A percentile compares a stretch with the other conserved stretches of the same genome.
These are phyloP conservation scores for Nycticebus coucang DNA, from an alignment of 2,113 vertebrate genomes.

Conservation along the genomic window DNA sequence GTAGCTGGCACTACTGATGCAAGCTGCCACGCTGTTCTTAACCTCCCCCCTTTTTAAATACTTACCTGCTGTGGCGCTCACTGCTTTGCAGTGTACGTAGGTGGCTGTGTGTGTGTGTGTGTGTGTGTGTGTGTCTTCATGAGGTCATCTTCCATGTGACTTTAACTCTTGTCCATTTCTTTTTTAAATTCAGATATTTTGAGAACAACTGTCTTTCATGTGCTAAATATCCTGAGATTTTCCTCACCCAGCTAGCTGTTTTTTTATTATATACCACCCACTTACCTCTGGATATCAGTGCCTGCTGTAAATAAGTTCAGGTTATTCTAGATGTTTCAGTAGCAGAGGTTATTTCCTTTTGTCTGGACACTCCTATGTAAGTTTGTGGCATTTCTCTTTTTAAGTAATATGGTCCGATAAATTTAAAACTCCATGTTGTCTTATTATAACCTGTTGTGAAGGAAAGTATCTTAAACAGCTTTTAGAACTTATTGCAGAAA, in stretches of 20 bases:
- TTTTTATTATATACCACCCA: not conserved
- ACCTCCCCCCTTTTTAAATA: not conserved
- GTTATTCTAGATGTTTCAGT: not conserved
- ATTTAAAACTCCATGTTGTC: not conserved
- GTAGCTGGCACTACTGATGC: too few relatives aligned
- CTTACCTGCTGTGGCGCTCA: not conserved
- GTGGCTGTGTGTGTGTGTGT: not conserved
- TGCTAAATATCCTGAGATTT: conserved; percentile 10
- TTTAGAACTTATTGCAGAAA: not conserved
- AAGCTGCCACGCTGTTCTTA: too few relatives aligned
- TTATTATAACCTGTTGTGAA: not conserved
- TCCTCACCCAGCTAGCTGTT: not conserved
- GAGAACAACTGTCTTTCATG: not conserved
- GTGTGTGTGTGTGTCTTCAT: not conserved
- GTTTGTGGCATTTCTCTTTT: not conserved
- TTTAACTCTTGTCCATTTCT: not conserved
- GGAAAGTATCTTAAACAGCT: conserved; percentile 6
- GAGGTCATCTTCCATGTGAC: not conserved
- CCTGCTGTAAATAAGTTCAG: not conserved
- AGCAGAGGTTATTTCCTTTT: not conserved
- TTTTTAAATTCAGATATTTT: not conserved
- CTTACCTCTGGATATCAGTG: not conserved
- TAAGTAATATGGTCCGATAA: not conserved
- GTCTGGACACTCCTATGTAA: not conserved
- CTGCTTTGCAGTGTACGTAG: not conserved